These are phyloP conservation scores for Isurus oxyrinchus DNA, from an alignment of 2,113 vertebrate genomes.

Conservation along the genomic window DNA sequence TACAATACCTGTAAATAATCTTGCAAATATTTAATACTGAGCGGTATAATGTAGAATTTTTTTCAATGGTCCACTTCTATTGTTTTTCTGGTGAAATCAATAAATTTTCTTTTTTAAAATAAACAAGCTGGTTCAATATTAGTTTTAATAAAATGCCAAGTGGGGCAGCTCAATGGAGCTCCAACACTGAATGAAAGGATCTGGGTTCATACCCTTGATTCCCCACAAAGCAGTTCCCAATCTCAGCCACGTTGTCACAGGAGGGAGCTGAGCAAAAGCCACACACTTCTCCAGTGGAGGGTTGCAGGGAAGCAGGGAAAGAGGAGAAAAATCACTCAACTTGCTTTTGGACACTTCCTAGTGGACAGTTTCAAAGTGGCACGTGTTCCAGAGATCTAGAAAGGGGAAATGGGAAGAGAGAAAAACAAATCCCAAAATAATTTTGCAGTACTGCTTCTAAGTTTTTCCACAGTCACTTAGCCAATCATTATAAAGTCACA, in stretches of 20 bases:
- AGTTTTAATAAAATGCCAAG: not conserved
- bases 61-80: not conserved
- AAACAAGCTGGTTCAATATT: not conserved
- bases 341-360: not conserved
- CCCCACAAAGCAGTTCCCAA: not conserved
- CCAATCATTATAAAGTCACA: not conserved
- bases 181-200: slow-evolving; percentile 18
- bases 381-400: slow-evolving; percentile 4
- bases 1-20: not conserved
- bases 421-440: slow-evolving; percentile 28
- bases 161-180: not conserved
- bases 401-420: not conserved
- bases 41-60: not conserved
- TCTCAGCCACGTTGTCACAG: not conserved
- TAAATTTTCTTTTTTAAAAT: not conserved
- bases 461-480: not conserved
- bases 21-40: not conserved
- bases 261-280: not conserved
- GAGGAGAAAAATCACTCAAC: not conserved
- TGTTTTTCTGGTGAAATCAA: not conserved
- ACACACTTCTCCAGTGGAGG: not conserved
- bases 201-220: slow-evolving; percentile 8
- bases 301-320: not conserved
- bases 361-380: not conserved
- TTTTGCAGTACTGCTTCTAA: not conserved